Percentiles rank a stretch among this genome's conserved stretches.
phyloP scores from a whole-genome alignment of 2,888 invertebrate genomes.

The Pseudolycoriella hygida region DNA sequence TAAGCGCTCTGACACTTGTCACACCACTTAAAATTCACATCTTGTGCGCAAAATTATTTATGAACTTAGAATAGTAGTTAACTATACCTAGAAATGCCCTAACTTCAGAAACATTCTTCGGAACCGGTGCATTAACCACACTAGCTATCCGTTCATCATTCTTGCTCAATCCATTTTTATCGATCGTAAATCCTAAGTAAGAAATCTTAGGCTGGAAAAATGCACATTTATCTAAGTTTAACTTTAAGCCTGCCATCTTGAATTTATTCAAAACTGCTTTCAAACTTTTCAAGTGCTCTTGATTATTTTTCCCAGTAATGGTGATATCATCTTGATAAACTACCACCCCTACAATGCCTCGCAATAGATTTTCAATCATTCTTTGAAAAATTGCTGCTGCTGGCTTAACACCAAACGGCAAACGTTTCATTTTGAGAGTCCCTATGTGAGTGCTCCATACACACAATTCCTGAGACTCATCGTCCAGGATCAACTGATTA shows the following conservation, averaged over 20 bases:
- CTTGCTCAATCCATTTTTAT: conserved; percentile 14
- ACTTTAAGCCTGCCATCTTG: conserved; percentile 12
- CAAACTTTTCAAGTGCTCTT: conserved; percentile 14
- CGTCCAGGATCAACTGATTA: conserved; percentile 12
- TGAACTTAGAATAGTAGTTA: conserved; percentile 22
- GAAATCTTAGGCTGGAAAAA: conserved; percentile 9
- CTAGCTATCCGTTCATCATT: conserved; percentile 12
- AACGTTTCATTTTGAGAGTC: conserved; percentile 13
- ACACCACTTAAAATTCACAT: background rate
- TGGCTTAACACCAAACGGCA: conserved; percentile 15
- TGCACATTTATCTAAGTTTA: conserved; percentile 15
- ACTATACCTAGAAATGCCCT: conserved; percentile 18
- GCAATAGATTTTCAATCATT: conserved; percentile 14
- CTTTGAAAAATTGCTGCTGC: conserved; percentile 18
- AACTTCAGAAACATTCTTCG: conserved; percentile 12
- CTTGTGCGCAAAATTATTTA: conserved; percentile 8
- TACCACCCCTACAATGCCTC: conserved; percentile 15
- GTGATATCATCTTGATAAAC: conserved; percentile 16
- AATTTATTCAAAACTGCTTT: conserved; percentile 14
- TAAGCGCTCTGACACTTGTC: conserved; percentile 12
- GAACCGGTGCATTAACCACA: conserved; percentile 12
- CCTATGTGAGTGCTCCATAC: conserved; percentile 18
- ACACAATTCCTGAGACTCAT: conserved; percentile 14
- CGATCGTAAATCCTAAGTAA: conserved; percentile 11
- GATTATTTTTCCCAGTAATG: conserved; percentile 14